Conservation (phyloP, 2,113 vertebrate genomes). For the Aphelocoma coerulescens region DNA sequence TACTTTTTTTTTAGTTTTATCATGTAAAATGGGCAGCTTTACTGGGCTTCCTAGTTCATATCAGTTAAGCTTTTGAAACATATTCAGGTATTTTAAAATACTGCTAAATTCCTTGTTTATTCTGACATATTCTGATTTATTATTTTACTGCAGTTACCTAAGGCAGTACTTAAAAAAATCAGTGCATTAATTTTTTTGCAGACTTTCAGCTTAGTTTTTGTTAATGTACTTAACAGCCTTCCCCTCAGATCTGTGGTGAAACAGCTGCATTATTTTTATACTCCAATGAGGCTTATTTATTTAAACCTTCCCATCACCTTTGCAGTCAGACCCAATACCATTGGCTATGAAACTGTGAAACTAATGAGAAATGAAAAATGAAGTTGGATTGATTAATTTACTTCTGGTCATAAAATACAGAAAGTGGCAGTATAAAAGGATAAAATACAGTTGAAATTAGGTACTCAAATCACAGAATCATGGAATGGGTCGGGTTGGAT, state of each 20-base stretch:
- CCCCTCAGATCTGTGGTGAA: background rate
- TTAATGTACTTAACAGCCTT: background rate
- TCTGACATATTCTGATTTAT: background rate
- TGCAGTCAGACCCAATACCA: background rate
- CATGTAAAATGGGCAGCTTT: background rate
- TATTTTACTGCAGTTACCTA: background rate
- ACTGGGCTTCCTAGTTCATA: background rate
- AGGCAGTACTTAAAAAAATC: background rate
- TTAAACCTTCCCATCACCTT: background rate
- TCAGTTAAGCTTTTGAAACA: conserved; percentile 39
- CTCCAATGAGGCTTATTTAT: conserved; percentile 19
- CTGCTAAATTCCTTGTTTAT: conserved; percentile 36
- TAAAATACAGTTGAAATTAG: background rate
- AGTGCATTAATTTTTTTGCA: background rate
- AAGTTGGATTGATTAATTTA: background rate
- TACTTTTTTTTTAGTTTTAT: background rate
- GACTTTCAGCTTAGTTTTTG: background rate
- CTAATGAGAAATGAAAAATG: background rate
- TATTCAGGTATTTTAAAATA: conserved; percentile 47
- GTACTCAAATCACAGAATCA: background rate
- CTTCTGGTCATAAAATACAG: background rate
- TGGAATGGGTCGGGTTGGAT: background rate
- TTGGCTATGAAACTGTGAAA: conserved; percentile 27
- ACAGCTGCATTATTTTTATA: background rate
- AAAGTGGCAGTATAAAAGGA: background rate